Evolutionary conservation across 2,888 invertebrate species (phyloP).

Genomic region (Philereme vetulata): DNA sequence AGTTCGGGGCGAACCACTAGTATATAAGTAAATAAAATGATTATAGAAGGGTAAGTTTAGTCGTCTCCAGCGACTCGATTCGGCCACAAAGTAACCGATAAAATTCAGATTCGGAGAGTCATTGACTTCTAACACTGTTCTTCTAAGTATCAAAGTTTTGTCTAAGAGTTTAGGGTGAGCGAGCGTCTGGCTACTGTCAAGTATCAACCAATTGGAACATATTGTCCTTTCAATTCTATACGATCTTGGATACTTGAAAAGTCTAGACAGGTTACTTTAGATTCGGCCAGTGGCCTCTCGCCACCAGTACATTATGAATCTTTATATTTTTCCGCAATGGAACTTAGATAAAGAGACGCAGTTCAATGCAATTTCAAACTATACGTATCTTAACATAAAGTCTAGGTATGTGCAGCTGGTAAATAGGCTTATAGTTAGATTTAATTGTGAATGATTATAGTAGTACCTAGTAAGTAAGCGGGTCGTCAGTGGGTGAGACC

Average conservation of each 20-base stretch:
- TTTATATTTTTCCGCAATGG: background rate
- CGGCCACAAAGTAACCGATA: too few relatives aligned
- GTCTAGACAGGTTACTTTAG: background rate
- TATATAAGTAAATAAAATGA: too few relatives aligned
- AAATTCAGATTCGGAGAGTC: background rate
- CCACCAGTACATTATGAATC: background rate
- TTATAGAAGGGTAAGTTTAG: too few relatives aligned
- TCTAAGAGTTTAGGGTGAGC: background rate
- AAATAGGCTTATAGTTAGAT: too few relatives aligned
- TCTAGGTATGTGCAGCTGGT: too few relatives aligned
- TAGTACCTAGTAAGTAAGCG: too few relatives aligned
- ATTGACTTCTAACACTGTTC: background rate
- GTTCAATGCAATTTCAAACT: background rate
- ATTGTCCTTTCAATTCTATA: background rate
- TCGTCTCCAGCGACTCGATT: too few relatives aligned
- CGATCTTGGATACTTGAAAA: background rate
- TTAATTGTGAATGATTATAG: too few relatives aligned
- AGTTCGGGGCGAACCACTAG: too few relatives aligned
- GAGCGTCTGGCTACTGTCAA: background rate
- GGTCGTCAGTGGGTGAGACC: too few relatives aligned
- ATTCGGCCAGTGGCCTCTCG: background rate
- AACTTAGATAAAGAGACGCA: background rate
- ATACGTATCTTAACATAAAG: background rate
- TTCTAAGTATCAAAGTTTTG: background rate
- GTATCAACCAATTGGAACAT: background rate